Base-by-base conservation (phyloP, 2,888 invertebrate species). In the Xestoiulus laeticollis region DNA sequence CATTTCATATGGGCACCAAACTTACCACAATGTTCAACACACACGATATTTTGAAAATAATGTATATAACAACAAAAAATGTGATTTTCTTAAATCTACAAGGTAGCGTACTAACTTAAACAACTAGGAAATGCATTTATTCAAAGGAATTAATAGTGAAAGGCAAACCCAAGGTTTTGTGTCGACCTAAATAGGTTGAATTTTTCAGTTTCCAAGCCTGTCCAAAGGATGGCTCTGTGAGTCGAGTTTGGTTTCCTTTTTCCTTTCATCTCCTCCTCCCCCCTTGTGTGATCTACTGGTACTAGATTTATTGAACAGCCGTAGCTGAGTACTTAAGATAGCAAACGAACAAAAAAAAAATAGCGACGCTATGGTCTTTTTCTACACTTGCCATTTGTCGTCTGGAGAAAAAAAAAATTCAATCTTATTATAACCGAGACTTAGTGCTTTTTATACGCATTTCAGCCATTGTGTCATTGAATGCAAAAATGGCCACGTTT, bases 261-360 rank as follows among this genome's bases (percentile, higher is more conserved):
- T 68, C 59, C 59, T 68, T 68, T 68, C 59, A 68, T 68, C 22
- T 22, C 59, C 22, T 26, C 59, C 22, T 26, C 59, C 59, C 59
- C 59, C 59, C 59, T 68, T 19, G 59, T 68, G 59, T 68, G 59
- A 68, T 68, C 59, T 68, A 68, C 59, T 68, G 59, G 59, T 68
- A 68, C 59, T 68, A 68, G 59, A 68, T 68, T 68, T 68, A 68
- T 68, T 68, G 59, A 68, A 68, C 59, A 68, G 59, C 59, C 59
- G 59, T 68, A 68, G 59, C 59, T 68, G 59, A 68, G 59, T 68
- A 68, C 59, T 68, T 68, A 68, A 68, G 59, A 68, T 68, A 68
- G 59, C 59, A 68, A 68, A 68, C 59, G 22, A 22, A 68, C 59
- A 38, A 38, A 38, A 68, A 68, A 68, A 48, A 68, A 68, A 68